phyloP scores from a whole-genome alignment of 2,113 vertebrate species.

The Planiliza haematocheilus region DNA sequence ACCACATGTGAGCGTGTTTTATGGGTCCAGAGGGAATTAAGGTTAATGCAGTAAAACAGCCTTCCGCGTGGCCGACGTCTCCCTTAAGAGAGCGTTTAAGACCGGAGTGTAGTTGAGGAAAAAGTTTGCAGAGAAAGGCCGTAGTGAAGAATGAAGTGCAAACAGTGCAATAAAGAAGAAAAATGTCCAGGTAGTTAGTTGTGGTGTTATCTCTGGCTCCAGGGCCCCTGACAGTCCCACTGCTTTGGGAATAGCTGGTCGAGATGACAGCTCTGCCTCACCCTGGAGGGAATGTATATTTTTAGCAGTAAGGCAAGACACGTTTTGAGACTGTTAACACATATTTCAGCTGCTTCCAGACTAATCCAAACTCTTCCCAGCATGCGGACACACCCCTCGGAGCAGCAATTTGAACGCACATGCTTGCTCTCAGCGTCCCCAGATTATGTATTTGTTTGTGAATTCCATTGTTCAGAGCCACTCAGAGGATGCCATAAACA shows the following conservation, averaged over 20 bases:
- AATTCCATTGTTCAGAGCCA: constrained; percentile 33
- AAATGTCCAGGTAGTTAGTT: constrained; percentile 29
- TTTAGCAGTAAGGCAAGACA: constrained; percentile 53
- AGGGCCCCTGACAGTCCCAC: not conserved
- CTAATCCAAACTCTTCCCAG: constrained; percentile 51
- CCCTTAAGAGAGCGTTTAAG: constrained; percentile 62
- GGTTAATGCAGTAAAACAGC: constrained; percentile 80
- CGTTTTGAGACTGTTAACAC: constrained; percentile 57
- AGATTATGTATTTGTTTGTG: constrained; percentile 38
- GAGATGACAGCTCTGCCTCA: constrained; percentile 39
- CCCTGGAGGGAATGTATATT: constrained; percentile 39
- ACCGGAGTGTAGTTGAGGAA: constrained; percentile 32
- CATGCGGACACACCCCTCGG: constrained; percentile 48
- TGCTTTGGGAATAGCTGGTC: constrained; percentile 17
- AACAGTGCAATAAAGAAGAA: constrained; percentile 39
- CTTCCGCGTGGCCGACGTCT: constrained; percentile 65
- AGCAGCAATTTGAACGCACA: constrained; percentile 46
- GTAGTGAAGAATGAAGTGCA: constrained; percentile 25
- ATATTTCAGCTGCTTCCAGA: constrained; percentile 68
- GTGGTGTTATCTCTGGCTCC: constrained; percentile 13
- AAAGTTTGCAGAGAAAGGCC: constrained; percentile 25
- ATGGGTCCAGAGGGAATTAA: constrained; percentile 71
- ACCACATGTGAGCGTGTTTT: constrained; percentile 77
- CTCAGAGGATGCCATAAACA: not conserved
- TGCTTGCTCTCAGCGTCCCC: constrained; percentile 11